Base-by-base conservation (phyloP, 2,113 vertebrate species). In the Haliaeetus leucogaster region DNA sequence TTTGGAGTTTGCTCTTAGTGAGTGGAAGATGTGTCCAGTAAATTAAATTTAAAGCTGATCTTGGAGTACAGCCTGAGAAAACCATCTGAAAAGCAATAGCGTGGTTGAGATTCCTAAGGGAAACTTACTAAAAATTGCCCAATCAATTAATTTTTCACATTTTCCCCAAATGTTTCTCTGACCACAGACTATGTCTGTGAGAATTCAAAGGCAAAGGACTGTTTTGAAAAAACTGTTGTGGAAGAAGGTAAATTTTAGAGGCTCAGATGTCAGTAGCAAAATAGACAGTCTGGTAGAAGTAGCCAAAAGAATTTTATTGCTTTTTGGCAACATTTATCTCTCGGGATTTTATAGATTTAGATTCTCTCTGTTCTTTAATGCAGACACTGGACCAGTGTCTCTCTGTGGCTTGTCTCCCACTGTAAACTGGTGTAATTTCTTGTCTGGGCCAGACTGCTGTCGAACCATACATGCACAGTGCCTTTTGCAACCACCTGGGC, bases 401-500 rank as follows among this genome's bases (percentile, higher is more conserved):
- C 34, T 18, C 50, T 81, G 36, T 48, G 40, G 13, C 32, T 90
- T 7, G 1, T 55, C 13, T 86, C 48, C 36, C 34, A 10, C 11
- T 27, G 30, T 43, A 32, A 55, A 43, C 22, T 32, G 63, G 9
- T 62, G 27, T 26, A 34, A 79, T 62, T 27, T 81, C 42, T 45
- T 72, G 29, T 29, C n/a, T 70, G 56, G 53, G n/a, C 13, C 52
- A 83, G 42, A 3, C 11, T 86, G 22, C 52, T 91, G 76, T 8
- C n/a, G 62, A 63, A 38, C 22, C 16, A 11, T 2, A 18, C 0
- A 0, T 6, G 1, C 11, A 25, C 13, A 10, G 52, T 30, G 50
- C 32, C 47, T 67, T 82, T 63, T 45, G 40, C 30, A 70, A 10
- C 22, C 15, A 13, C 14, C 77, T 74, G 32, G 13, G 26, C 32